These are phyloP conservation scores for Eutolmus rufibarbis DNA, from an alignment of 2,888 invertebrate species.

Conservation along the genomic window DNA sequence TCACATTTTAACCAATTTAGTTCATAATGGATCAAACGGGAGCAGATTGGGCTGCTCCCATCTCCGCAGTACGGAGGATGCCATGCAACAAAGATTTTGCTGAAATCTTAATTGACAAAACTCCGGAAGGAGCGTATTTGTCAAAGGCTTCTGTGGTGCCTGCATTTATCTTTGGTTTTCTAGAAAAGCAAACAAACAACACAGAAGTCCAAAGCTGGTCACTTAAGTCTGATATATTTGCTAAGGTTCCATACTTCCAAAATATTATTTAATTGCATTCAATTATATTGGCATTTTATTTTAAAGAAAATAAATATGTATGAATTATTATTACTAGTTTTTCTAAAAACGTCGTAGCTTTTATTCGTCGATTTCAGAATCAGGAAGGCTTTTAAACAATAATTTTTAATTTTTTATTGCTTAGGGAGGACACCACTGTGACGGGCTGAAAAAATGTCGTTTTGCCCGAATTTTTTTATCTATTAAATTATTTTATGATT, in stretches of 20 bases:
- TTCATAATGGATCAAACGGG: not conserved
- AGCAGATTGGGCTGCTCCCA: not conserved
- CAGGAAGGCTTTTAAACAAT: no score
- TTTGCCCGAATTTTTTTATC: no score
- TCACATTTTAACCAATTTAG: not conserved
- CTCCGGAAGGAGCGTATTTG: not conserved
- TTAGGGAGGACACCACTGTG: no score
- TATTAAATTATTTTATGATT: no score
- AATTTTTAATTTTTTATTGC: no score
- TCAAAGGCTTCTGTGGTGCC: not conserved
- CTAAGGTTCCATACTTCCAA: not conserved
- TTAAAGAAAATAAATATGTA: no score
- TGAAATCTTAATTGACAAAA: not conserved
- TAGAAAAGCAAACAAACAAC: not conserved
- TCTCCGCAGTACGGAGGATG: not conserved
- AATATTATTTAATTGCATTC: not conserved
- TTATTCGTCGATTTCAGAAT: no score
- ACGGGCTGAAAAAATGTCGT: no score
- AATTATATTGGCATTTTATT: not conserved
- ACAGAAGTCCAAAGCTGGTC: not conserved
- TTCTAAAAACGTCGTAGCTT: no score
- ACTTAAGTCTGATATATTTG: not conserved
- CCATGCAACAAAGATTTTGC: not conserved
- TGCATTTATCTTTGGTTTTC: not conserved
- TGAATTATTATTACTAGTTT: no score